phyloP scores from a whole-genome alignment of 2,113 vertebrate genomes.

The Anoplopoma fimbria region DNA sequence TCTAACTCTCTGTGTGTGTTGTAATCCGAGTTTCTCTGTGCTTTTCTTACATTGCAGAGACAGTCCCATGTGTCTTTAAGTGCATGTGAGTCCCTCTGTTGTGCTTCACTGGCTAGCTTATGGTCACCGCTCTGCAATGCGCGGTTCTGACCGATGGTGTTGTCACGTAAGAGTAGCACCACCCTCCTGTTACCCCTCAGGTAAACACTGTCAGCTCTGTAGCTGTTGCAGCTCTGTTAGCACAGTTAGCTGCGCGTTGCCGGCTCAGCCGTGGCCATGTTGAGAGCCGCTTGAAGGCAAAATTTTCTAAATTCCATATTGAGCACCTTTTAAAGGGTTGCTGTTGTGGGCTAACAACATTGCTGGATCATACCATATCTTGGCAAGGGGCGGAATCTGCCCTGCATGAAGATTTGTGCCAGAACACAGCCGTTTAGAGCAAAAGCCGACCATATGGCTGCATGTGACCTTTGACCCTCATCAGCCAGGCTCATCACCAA shows the following conservation, averaged over 20 bases:
- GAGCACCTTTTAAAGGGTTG: neutral
- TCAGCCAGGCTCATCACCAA: neutral
- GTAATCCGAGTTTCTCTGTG: neutral
- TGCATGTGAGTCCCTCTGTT: neutral
- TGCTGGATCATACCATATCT: neutral
- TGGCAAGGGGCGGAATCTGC: neutral
- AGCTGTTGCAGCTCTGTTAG: neutral
- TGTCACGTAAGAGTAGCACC: neutral
- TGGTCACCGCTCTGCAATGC: neutral
- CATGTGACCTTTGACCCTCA: slow-evolving; percentile 11
- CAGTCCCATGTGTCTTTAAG: neutral
- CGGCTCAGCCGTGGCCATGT: neutral
- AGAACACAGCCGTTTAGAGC: neutral
- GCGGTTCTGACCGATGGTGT: neutral
- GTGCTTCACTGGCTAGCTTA: neutral
- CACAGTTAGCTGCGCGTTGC: neutral
- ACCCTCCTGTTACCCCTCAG: neutral
- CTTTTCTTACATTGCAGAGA: neutral
- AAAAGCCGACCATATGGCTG: neutral
- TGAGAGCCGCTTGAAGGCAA: too few relatives aligned
- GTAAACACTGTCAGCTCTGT: neutral
- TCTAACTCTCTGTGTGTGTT: neutral
- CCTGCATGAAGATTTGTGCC: neutral
- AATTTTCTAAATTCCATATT: neutral
- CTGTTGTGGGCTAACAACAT: slow-evolving; percentile 8